These are phyloP conservation scores for Amblyopsis rosae DNA, from an alignment of 2,113 vertebrate genomes.

Conservation along the genomic window DNA sequence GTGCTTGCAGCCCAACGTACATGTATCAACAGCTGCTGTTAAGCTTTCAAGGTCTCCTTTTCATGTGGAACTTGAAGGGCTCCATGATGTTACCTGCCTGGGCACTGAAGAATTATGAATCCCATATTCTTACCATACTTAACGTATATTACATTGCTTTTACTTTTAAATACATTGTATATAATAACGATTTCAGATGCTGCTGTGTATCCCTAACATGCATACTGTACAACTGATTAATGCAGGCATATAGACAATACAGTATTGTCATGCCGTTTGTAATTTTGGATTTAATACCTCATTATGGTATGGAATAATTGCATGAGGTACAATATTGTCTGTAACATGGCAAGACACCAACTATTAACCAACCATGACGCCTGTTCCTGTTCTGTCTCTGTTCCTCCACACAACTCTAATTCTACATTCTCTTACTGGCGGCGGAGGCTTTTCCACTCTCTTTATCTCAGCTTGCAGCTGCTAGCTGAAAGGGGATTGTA, in stretches of 20 bases:
- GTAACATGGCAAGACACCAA: too few species aligned
- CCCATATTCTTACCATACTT: background rate
- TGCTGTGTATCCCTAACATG: background rate
- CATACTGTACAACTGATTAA: background rate
- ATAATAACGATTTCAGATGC: background rate
- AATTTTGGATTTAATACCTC: background rate
- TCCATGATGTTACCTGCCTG: background rate
- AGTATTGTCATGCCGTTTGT: background rate
- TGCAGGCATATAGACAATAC: background rate
- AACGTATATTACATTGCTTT: too few species aligned
- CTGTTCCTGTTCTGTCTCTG: conserved; percentile 44
- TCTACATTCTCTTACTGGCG: conserved; percentile 49
- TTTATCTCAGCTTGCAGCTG: conserved; percentile 68
- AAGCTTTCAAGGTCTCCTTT: too few species aligned
- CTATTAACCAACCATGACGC: conserved; percentile 33
- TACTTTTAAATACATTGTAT: too few species aligned
- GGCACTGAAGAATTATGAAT: conserved; percentile 13
- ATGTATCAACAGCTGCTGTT: too few species aligned
- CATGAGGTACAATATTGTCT: too few species aligned
- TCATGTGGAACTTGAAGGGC: too few species aligned
- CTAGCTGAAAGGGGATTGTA: conserved; percentile 64
- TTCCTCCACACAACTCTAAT: conserved; percentile 23
- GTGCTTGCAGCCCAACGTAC: too few species aligned
- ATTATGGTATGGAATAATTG: background rate
- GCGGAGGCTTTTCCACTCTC: conserved; percentile 38